phyloP scores from a whole-genome alignment of 1,140 invertebrate genomes.

The Drosophila tristis region DNA sequence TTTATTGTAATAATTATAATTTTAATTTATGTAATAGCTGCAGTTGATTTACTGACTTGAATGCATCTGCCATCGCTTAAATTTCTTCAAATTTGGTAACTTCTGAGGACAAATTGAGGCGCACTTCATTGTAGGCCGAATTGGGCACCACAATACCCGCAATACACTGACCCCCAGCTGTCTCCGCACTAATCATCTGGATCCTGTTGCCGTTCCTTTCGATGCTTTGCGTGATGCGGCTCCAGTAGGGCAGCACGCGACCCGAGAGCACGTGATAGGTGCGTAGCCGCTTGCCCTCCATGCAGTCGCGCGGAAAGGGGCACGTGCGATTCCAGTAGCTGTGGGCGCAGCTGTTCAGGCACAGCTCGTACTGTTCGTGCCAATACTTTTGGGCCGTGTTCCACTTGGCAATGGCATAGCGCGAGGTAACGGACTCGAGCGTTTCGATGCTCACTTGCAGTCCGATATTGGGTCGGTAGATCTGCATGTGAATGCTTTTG shows the following conservation, averaged over 20 bases:
- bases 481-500: conserved; percentile 28
- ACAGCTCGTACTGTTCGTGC: conserved; percentile 33
- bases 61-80: too few species aligned
- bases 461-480: conserved; percentile 49
- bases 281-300: conserved; percentile 37
- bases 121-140: conserved; percentile 20
- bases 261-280: conserved; percentile 53
- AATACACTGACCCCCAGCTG: conserved; percentile 24
- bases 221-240: conserved; percentile 41
- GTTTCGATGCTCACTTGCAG: conserved; percentile 43
- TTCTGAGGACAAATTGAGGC: conserved; percentile 28
- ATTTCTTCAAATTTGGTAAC: too few species aligned
- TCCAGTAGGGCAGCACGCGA: conserved; percentile 50
- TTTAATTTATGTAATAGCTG: too few species aligned
- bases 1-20: too few species aligned
- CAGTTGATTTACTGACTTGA: too few species aligned
- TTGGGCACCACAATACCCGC: conserved; percentile 48
- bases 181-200: conserved; percentile 46
- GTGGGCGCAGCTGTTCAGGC: conserved; percentile 40
- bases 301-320: conserved; percentile 27
- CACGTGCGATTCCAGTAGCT: conserved; percentile 44
- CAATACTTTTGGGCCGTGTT: conserved; percentile 25
- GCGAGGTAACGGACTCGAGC: conserved; percentile 20
- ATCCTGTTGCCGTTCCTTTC: conserved; percentile 33
- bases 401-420: conserved; percentile 21